A percentile compares a stretch with the other conserved stretches of the same genome.
These are phyloP conservation scores for Cheilosia vernalis DNA, from an alignment of 2,888 invertebrate species.

Conservation along the genomic window DNA sequence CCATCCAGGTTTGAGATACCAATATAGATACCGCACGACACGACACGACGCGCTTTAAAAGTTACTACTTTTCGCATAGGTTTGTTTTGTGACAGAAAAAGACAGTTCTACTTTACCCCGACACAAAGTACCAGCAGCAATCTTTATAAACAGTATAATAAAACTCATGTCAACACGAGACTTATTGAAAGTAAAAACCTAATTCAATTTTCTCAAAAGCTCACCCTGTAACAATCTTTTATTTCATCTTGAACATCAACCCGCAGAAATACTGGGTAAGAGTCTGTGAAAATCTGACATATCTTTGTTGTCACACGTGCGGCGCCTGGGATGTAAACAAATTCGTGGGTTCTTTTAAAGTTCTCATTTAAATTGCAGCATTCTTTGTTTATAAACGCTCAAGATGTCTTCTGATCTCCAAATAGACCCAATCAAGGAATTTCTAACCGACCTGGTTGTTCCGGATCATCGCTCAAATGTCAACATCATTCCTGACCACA, in stretches of 20 bases:
- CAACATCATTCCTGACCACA: conserved; percentile 81
- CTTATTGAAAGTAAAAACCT: too few relatives aligned
- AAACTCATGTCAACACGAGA: not conserved
- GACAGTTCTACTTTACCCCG: too few relatives aligned
- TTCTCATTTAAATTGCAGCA: not conserved
- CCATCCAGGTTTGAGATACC: too few relatives aligned
- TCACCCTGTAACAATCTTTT: not conserved
- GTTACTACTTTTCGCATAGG: too few relatives aligned
- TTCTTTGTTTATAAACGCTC: too few relatives aligned
- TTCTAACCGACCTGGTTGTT: conserved; percentile 79
- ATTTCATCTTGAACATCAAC: not conserved
- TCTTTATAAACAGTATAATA: too few relatives aligned
- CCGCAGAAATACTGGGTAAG: not conserved
- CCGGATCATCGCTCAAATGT: conserved; percentile 78
- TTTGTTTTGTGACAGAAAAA: too few relatives aligned
- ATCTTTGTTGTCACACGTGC: conserved; percentile 16
- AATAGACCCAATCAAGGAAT: conserved; percentile 77
- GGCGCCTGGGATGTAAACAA: conserved; percentile 17
- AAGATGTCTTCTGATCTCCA: conserved; percentile 61
- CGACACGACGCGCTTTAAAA: too few relatives aligned
- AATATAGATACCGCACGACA: too few relatives aligned
- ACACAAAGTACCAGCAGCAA: too few relatives aligned
- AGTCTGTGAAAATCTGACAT: conserved; percentile 4
- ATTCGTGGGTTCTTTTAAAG: not conserved
- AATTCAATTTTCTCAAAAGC: too few relatives aligned